Evolutionary conservation across 2,113 vertebrate species (phyloP).

Genomic region (Fregata magnificens): DNA sequence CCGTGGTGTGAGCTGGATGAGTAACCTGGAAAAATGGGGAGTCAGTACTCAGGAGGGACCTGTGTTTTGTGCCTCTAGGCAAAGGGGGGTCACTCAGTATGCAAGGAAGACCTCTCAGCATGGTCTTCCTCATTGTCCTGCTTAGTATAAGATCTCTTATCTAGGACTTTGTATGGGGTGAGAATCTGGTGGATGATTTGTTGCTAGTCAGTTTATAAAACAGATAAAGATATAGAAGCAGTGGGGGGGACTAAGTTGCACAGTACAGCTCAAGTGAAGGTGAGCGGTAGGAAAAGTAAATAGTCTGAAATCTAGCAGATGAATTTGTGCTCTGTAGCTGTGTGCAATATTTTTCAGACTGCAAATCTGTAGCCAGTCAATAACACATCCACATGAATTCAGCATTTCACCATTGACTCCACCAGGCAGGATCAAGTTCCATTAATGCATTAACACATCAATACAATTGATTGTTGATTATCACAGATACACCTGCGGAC

Average conservation of each 20-base stretch:
- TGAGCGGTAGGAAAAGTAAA: background rate
- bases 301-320: background rate
- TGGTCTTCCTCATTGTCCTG: background rate
- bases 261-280: background rate
- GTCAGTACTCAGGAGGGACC: background rate
- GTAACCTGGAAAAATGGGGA: background rate
- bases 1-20: background rate
- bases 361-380: background rate
- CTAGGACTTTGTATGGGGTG: background rate
- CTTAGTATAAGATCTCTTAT: background rate
- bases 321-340: background rate
- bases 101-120: background rate
- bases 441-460: background rate
- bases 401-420: background rate
- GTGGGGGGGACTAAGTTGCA: background rate
- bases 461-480: background rate
- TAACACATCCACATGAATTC: background rate
- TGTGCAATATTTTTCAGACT: background rate
- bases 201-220: background rate
- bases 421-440: background rate
- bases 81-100: background rate
- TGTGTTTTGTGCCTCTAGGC: background rate
- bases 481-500: background rate
- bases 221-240: rapidly evolving
- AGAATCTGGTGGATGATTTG: background rate